Conservation (phyloP, 2,113 vertebrate genomes). For the Ochotona princeps region DNA sequence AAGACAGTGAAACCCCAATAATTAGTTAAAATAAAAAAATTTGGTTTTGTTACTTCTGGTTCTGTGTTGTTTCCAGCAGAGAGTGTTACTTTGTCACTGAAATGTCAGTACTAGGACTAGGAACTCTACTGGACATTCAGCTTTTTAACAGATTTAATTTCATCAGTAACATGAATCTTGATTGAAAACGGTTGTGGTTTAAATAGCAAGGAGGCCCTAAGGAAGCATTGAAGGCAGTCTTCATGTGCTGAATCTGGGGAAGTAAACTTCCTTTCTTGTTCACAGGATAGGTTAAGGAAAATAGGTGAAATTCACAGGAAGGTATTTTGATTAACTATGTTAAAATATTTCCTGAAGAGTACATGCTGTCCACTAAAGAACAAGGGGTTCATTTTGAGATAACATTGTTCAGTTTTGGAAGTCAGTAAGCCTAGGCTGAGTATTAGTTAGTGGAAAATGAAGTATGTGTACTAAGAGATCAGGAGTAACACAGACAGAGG, state of each 20-base stretch:
- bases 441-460: not conserved
- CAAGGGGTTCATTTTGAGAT: not conserved
- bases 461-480: not conserved
- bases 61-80: slow-evolving; percentile 2
- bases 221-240: not conserved
- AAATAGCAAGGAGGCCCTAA: not conserved
- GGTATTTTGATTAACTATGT: not conserved
- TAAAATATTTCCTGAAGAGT: not conserved
- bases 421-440: not conserved
- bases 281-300: not conserved
- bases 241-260: not conserved
- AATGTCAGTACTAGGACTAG: not conserved
- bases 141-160: not conserved
- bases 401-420: not conserved
- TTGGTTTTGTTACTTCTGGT: not conserved
- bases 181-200: not conserved
- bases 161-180: not conserved
- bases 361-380: not conserved
- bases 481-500: too few relatives aligned
- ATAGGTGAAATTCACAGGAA: not conserved
- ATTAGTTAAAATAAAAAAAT: slow-evolving; percentile 5
- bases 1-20: not conserved
- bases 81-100: not conserved
- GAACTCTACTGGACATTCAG: not conserved
- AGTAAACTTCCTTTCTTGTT: not conserved